Evolutionary conservation across 2,797 vertebrate genomes (phyloP), one percentile per base, ranked within the genome.

Genomic region (Erithacus rubecula): DNA sequence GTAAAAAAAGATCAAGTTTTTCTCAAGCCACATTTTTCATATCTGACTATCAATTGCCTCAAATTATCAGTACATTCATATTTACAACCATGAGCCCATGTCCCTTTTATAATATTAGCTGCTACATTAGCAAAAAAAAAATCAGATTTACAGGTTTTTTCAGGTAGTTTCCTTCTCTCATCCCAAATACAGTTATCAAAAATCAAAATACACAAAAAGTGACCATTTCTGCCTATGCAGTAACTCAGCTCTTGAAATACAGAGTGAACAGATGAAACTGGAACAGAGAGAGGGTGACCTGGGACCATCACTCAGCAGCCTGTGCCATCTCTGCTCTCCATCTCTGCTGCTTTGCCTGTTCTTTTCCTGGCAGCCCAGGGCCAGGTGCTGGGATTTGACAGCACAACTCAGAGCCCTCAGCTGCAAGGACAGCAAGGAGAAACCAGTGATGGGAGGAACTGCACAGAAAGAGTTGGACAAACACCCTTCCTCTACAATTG

Each of bases 191-290:
- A 64, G 11, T 46, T 62, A 30, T 11, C 17, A 59, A 22, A 37
- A 27, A 59, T 29, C 67, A 87, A 78, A 86, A 65, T 15, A n/a
- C 14, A 63, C 26, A n/a, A 65, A 60, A 74, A 59, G 0, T 43
- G 53, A 65, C 10, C 27, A 64, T 10, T 43, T 58, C 39, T 5
- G 52, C 26, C 21, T 46, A 8, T 36, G 17, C 29, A 68, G 53
- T 43, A 81, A 71, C 37, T 75, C 51, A 65, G 32, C 41, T 43
- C 17, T 78, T 87, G 37, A 65, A 63, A 41, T 41, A 41, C 39
- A 41, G 59, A 94, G 94, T 69, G 89, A 96, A 94, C 90, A 91
- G 94, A 95, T 89, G 68, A 87, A 93, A 89, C 29, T 49, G 92
- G 75, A 85, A 74, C 10, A 60, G 27, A 74, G 70, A 59, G 14